Conservation (phyloP, 2,888 invertebrate species). For the Hypercompe scribonia region DNA sequence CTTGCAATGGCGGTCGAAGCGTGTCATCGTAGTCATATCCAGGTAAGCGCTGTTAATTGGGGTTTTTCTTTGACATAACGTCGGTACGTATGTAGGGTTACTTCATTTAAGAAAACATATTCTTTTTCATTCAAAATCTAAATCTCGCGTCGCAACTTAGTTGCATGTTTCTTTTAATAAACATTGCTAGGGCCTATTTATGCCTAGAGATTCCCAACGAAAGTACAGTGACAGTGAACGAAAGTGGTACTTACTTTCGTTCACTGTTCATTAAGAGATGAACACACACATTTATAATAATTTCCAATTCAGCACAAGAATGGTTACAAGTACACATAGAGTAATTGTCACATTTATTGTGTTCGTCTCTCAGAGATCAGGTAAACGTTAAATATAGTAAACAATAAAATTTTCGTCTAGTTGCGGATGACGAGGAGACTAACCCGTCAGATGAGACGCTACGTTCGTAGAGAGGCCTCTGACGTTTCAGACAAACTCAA, state of each 20-base stretch:
- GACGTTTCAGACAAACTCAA: constrained; percentile 3
- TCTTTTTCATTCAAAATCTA: background rate
- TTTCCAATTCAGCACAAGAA: too few species aligned
- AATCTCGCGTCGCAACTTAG: background rate
- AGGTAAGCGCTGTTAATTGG: background rate
- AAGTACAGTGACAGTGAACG: too few species aligned
- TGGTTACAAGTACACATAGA: too few species aligned
- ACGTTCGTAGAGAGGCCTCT: background rate
- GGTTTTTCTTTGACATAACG: background rate
- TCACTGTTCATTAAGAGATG: background rate
- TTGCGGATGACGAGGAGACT: background rate
- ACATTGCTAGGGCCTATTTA: background rate
- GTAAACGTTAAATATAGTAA: background rate
- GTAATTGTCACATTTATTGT: background rate
- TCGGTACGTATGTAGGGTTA: background rate
- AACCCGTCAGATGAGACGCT: constrained; percentile 4
- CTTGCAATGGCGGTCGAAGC: background rate
- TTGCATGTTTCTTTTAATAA: background rate
- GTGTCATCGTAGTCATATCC: constrained; percentile 3
- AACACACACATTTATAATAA: too few species aligned
- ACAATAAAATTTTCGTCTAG: background rate
- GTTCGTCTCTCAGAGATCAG: background rate
- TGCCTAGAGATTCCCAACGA: background rate
- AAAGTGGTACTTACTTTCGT: too few species aligned
- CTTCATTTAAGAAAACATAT: background rate